Evolutionary conservation across 1,140 invertebrate species (phyloP).

Genomic region (Leptinotarsa defecta): DNA sequence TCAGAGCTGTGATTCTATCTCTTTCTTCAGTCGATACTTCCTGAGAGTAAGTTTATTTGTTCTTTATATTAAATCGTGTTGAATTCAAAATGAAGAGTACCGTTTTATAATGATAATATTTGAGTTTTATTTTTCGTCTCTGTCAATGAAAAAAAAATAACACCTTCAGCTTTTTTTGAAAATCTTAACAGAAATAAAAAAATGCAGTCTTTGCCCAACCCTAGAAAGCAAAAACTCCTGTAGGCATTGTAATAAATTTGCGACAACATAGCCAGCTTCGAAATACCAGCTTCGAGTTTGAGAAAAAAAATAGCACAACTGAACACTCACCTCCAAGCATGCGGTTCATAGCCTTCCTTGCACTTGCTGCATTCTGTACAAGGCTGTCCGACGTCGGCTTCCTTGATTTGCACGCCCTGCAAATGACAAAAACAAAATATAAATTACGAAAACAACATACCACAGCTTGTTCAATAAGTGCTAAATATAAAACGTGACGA

Average conservation of each 20-base stretch:
- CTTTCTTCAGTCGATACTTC: too few species aligned
- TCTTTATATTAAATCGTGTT: too few species aligned
- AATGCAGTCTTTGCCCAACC: too few species aligned
- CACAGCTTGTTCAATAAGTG: not conserved
- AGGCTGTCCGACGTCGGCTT: conserved; percentile 43
- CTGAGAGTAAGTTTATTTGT: too few species aligned
- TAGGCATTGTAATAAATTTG: not conserved
- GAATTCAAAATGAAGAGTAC: too few species aligned
- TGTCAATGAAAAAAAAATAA: too few species aligned
- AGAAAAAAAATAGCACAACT: conserved; percentile 9
- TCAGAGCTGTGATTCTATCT: too few species aligned
- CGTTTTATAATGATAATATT: too few species aligned
- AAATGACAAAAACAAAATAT: conserved; percentile 28
- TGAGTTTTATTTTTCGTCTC: too few species aligned
- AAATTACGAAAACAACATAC: conserved; percentile 4
- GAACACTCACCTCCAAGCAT: conserved; percentile 46
- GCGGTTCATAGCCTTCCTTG: conserved; percentile 40
- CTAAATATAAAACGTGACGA: conserved; percentile 8
- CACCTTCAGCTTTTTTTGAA: too few species aligned
- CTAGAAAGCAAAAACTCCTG: too few species aligned
- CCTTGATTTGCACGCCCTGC: conserved; percentile 46
- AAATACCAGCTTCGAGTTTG: not conserved
- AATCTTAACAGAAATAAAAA: too few species aligned
- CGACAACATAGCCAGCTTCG: not conserved
- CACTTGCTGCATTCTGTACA: conserved; percentile 44